A percentile compares a stretch with the other conserved stretches of the same genome.
These are phyloP conservation scores for Leptodactylus fuscus DNA, from an alignment of 2,113 vertebrate genomes.

Conservation along the genomic window DNA sequence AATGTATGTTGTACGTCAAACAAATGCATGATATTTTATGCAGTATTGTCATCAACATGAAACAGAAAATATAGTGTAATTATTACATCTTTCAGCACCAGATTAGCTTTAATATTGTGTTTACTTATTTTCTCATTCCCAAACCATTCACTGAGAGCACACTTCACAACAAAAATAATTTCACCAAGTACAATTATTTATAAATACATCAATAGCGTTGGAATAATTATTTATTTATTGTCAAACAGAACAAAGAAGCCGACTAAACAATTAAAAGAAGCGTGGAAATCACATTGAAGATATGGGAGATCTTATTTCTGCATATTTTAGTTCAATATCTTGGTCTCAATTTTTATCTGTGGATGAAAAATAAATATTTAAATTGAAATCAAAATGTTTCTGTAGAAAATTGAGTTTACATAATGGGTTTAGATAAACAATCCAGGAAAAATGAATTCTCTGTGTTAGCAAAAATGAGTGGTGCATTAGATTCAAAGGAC, in stretches of 20 bases:
- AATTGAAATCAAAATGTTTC: neutral
- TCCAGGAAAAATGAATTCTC: too few relatives aligned
- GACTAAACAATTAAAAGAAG: neutral
- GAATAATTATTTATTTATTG: neutral
- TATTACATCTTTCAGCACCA: constrained; percentile 36
- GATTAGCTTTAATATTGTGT: constrained; percentile 31
- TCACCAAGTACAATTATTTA: neutral
- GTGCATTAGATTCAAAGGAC: too few relatives aligned
- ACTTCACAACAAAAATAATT: constrained; percentile 15
- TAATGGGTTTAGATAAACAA: too few relatives aligned
- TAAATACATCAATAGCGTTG: constrained; percentile 18
- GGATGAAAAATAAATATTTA: neutral
- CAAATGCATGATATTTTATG: constrained; percentile 8
- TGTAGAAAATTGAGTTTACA: neutral
- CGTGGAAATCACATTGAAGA: neutral
- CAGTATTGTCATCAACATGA: constrained; percentile 15
- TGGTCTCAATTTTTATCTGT: neutral
- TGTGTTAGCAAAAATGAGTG: too few relatives aligned
- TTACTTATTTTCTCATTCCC: neutral
- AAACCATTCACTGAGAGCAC: neutral
- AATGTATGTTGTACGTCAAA: constrained; percentile 23
- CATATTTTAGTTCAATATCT: neutral
- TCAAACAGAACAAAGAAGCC: neutral
- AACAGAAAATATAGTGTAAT: constrained; percentile 5
- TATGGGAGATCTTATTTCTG: neutral